A percentile compares a stretch with the other conserved stretches of the same genome.
Conservation (phyloP, 2,797 vertebrate genomes). For the Valencia hispanica region DNA sequence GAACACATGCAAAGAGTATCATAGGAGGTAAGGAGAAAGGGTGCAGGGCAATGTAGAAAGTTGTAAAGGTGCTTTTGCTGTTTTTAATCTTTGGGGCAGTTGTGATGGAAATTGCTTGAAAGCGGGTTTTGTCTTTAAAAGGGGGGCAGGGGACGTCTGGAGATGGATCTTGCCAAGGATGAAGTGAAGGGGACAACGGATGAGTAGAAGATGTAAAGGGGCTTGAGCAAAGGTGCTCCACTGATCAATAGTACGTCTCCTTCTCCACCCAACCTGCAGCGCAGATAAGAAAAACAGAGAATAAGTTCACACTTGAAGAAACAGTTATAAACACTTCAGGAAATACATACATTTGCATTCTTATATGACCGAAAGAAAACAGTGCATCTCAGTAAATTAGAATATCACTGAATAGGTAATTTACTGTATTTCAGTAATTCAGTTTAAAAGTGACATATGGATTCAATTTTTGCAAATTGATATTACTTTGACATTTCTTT, state of each 20-base stretch:
- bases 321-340: slow-evolving; percentile 5
- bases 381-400: background rate
- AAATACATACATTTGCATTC: background rate
- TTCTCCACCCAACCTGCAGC: slow-evolving; percentile 85
- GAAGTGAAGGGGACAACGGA: slow-evolving; percentile 65
- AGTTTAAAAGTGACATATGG: background rate
- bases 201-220: slow-evolving; percentile 74
- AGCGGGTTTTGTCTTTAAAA: slow-evolving; percentile 76
- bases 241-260: slow-evolving; percentile 86
- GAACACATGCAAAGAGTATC: slow-evolving; percentile 86
- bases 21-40: slow-evolving; percentile 67
- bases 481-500: background rate
- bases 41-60: slow-evolving; percentile 69
- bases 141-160: slow-evolving; percentile 58
- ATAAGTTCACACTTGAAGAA: slow-evolving; percentile 22
- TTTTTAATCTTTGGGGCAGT: slow-evolving; percentile 84
- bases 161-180: slow-evolving; percentile 69
- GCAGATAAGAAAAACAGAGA: slow-evolving; percentile 35
- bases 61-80: slow-evolving; percentile 80
- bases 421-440: background rate
- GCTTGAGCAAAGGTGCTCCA: slow-evolving; percentile 69
- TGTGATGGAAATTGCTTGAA: slow-evolving; percentile 81
- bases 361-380: background rate
- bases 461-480: background rate
- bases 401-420: background rate